Evolutionary conservation across 2,888 invertebrate genomes (phyloP), one percentile per base, ranked within the genome.

Genomic region (Ptilodon capucinus): DNA sequence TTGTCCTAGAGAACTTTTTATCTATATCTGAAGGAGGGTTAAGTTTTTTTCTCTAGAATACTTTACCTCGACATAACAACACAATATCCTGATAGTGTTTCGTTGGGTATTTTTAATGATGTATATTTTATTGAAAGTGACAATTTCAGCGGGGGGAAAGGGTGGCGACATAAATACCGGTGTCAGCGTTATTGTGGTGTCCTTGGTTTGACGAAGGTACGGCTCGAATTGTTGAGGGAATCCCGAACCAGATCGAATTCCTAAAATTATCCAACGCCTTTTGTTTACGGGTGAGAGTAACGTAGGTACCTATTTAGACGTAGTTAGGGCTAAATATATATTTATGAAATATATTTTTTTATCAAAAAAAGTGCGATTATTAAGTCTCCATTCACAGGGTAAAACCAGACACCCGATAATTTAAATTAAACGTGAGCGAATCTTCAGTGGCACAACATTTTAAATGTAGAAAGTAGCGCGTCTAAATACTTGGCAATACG

Each of bases 181-280:
- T 74, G 81, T 73, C 75, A 68, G 78, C 80, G 74, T 84, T 85
- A 86, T 84, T 86, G 81, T 74, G 80, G 78, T 70, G 76, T 79
- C 76, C 78, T 81, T 75, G 76, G 71, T 83, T 84, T 87, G 88
- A 88, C 86, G 86, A 87, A 86, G 87, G 87, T 88, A 74, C 70
- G 64, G 68, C 57, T 68, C 65, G 76, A 80, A 84, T 81, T 82
- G 81, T 83, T 72, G 68, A 76, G 77, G 76, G 72, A 83, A 79
- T 84, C 82, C 76, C 65, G 64, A 75, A 76, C 70, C 72, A 77
- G 72, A 82, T 83, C 79, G 76, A 74, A 68, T 62, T 68, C 64
- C 63, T 71, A 57, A 21, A 39, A 39, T 39, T 39, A 13, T 36
- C 16, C 2, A 34, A 8, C 4, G 16, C 34, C 34, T 14, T 28